Percentiles rank a stretch among this genome's conserved stretches.
phyloP scores from a whole-genome alignment of 2,113 vertebrate genomes.

The Chloropsis cyanopogon region DNA sequence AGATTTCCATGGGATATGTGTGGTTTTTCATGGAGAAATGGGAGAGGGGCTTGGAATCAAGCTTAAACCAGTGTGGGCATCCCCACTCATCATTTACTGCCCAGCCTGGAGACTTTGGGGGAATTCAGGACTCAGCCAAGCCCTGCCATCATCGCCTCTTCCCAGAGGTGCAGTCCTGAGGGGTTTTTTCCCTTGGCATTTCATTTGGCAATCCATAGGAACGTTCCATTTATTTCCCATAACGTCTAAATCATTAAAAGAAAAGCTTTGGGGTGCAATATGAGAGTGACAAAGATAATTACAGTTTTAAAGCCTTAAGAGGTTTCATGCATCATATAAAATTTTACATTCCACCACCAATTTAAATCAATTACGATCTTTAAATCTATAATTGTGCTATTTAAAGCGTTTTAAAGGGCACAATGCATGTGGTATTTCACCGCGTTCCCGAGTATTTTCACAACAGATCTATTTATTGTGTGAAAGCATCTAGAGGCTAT shows the following conservation, averaged over 20 bases:
- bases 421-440: constrained; percentile 22
- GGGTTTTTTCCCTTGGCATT: background rate
- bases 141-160: background rate
- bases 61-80: background rate
- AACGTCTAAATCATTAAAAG: background rate
- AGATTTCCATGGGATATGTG: accelerated
- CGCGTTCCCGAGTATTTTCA: constrained; percentile 41
- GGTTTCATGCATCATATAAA: constrained; percentile 64
- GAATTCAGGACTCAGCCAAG: background rate
- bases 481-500: constrained; percentile 35
- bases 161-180: background rate
- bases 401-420: constrained; percentile 52
- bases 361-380: constrained; percentile 66
- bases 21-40: background rate
- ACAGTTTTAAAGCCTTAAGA: constrained; percentile 36
- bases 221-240: background rate
- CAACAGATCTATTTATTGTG: constrained; percentile 54
- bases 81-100: background rate
- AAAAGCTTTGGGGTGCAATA: constrained; percentile 11
- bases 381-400: constrained; percentile 58
- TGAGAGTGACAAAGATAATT: constrained; percentile 43
- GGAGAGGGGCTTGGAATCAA: background rate
- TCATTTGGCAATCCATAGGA: background rate
- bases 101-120: background rate
- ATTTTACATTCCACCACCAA: constrained; percentile 53